Conservation (phyloP, 2,888 invertebrate species). For the Apoderus coryli region DNA sequence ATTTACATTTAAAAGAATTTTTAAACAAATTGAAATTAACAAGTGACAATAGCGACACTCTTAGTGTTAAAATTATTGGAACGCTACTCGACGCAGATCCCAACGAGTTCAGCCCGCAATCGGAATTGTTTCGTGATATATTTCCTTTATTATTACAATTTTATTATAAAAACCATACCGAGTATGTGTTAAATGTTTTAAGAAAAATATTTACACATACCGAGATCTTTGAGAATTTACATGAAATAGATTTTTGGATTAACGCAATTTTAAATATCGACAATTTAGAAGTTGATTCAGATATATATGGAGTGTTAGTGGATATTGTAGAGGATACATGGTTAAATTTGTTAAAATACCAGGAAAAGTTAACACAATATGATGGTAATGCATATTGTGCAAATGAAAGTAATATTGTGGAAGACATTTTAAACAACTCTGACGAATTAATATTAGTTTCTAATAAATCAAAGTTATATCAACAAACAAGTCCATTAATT, state of each 20-base stretch:
- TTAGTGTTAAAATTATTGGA: constrained; percentile 32
- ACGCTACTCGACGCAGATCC: constrained; percentile 30
- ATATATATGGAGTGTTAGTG: too few relatives aligned
- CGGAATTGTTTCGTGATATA: constrained; percentile 21
- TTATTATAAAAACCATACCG: constrained; percentile 31
- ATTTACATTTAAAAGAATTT: constrained; percentile 18
- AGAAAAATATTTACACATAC: constrained; percentile 44
- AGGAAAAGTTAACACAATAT: constrained; percentile 18
- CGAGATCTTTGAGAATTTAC: constrained; percentile 46
- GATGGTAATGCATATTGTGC: constrained; percentile 5
- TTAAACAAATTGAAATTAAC: constrained; percentile 9
- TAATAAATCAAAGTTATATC: too few relatives aligned
- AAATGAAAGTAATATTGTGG: constrained; percentile 12
- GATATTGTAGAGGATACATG: too few relatives aligned
- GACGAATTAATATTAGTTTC: too few relatives aligned
- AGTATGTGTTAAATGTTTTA: constrained; percentile 27
- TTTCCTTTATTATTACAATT: constrained; percentile 27
- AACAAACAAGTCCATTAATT: constrained; percentile 28
- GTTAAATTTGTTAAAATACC: constrained; percentile 20
- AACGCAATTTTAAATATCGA: constrained; percentile 24
- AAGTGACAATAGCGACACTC: constrained; percentile 15
- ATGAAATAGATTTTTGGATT: constrained; percentile 52
- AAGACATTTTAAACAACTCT: constrained; percentile 10
- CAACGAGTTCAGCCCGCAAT: constrained; percentile 25
- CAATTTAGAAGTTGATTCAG: constrained; percentile 19